Evolutionary conservation across 2,888 invertebrate species (phyloP).

Genomic region (Neocrepidodera transversa): DNA sequence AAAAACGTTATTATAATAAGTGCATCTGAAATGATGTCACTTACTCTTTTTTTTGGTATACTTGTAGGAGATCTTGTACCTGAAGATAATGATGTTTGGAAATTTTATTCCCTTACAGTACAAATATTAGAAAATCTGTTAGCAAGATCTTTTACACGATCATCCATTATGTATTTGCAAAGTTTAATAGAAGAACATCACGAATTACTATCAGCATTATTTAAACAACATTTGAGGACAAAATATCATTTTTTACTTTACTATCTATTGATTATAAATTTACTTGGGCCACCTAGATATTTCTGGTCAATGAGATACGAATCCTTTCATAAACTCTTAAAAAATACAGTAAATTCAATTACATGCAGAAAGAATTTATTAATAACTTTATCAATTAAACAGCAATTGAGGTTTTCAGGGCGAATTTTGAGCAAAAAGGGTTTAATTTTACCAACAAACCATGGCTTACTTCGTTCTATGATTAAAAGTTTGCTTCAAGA

Average conservation of each 20-base stretch:
- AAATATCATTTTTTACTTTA: not conserved
- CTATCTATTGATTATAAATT: too few relatives aligned
- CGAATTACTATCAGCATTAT: constrained; percentile 11
- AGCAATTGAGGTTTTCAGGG: too few relatives aligned
- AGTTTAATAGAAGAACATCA: constrained; percentile 24
- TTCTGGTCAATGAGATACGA: too few relatives aligned
- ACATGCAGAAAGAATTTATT: too few relatives aligned
- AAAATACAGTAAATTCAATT: too few relatives aligned
- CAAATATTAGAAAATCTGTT: constrained; percentile 26
- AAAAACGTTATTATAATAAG: constrained; percentile 20
- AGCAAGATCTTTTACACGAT: not conserved
- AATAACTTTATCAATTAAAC: too few relatives aligned
- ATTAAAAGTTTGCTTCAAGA: too few relatives aligned
- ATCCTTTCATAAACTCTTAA: too few relatives aligned
- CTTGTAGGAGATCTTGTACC: constrained; percentile 32
- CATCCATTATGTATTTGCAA: not conserved
- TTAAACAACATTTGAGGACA: not conserved
- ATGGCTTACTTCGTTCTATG: too few relatives aligned
- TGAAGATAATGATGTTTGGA: constrained; percentile 1
- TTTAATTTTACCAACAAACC: too few relatives aligned
- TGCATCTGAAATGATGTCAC: constrained; percentile 31
- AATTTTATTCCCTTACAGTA: constrained; percentile 2
- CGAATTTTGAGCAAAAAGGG: too few relatives aligned
- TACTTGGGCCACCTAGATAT: too few relatives aligned
- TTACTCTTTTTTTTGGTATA: constrained; percentile 26